phyloP scores from a whole-genome alignment of 2,797 vertebrate species.

The Calcarius lapponicus region DNA sequence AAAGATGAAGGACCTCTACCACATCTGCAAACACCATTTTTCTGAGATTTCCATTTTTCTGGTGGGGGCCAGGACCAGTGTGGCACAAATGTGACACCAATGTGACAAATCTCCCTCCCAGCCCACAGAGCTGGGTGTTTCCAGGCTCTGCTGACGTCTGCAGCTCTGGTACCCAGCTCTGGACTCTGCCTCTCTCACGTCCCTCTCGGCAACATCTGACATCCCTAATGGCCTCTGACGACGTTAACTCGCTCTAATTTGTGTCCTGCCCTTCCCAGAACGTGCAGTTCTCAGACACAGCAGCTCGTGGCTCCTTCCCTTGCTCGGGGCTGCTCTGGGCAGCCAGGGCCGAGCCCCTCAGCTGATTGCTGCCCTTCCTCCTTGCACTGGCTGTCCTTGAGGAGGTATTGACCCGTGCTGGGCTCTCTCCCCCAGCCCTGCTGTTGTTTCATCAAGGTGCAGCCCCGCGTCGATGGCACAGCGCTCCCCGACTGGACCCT shows the following conservation, averaged over 20 bases:
- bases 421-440: neutral
- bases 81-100: accelerated
- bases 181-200: accelerated
- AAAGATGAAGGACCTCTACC: neutral
- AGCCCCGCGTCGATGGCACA: neutral
- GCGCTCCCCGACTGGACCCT: neutral
- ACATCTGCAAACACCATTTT: accelerated
- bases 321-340: neutral
- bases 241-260: neutral
- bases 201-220: neutral
- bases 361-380: neutral
- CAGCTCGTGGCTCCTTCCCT: accelerated
- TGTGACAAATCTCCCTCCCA: accelerated
- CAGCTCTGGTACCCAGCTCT: accelerated
- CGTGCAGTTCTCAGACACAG: accelerated
- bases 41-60: neutral
- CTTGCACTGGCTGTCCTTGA: neutral
- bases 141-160: accelerated
- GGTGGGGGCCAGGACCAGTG: neutral
- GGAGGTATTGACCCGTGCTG: neutral
- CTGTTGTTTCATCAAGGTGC: neutral
- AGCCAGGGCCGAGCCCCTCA: accelerated
- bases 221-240: neutral
- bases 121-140: accelerated
- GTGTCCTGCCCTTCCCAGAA: neutral